Evolutionary conservation across 1,140 invertebrate species (phyloP), one percentile per base, ranked within the genome.

Genomic region (Zaprionus vittiger): DNA sequence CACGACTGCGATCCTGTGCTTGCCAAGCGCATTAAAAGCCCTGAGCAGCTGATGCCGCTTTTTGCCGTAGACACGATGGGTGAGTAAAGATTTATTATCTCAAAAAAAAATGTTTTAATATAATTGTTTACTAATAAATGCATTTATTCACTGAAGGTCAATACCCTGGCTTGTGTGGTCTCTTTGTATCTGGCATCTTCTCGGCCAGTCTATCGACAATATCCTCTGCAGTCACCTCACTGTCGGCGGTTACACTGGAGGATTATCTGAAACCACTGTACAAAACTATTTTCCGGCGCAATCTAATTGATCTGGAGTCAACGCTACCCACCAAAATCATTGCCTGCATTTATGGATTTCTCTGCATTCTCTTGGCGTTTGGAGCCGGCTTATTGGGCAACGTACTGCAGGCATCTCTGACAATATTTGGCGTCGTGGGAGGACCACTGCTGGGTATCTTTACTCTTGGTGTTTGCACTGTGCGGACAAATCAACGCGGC

Each of bases 141-240:
- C 26, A 7, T 17, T 9, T 49, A 24, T 4, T 11, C 15, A 37
- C 47, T 67, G 7, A 37, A 92, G 91, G 91, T 63, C 80, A 95
- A 67, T 93, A 95, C 47, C 95, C 96, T 24, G 97, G 97, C 11
- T 75, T 98, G 31, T 94, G 96, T 17, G 97, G 97, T n/a, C 92
- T 98, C 11, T 97, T 98, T 92, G 95, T 98, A 2, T 96, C 97
- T 70, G 95, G 97, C 41, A 95, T 98, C 44, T 97, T 98, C 82
- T 97, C 96, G 80, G 97, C 96, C 22, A 95, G 96, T 20, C 93
- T 98, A 7, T 97, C 96, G 70, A 97, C 97, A 1, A 95, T 98
- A 34, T 97, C 97, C 2, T 97, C 97, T n/a, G 95, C 96, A 6
- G 91, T 97, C 7, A 98, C 97, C 91, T 97, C 97, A 14, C 93